Base-by-base conservation (phyloP, 2,113 vertebrate genomes). In the Ramphastos sulfuratus region DNA sequence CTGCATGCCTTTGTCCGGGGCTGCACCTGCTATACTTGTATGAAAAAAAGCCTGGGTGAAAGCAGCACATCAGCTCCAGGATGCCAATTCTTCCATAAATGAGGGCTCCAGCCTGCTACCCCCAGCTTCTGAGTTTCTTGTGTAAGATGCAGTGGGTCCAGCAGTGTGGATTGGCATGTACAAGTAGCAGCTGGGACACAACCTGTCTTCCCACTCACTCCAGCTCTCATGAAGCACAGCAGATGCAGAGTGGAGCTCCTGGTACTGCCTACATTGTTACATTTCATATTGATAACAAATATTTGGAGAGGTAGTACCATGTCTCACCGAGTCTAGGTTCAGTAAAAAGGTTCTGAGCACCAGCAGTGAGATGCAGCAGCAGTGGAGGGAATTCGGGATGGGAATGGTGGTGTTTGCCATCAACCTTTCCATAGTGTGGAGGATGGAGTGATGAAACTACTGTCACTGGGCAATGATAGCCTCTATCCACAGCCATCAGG, bases 81-180 rank as follows among this genome's bases (percentile, higher is more conserved):
- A 44, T 15, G 13, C 3, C 18, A 37, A 2, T 39, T 76, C 21
- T 71, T 87, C 52, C 30, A 44, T 11, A 66, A 76, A 33, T 3
- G 27, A 60, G 17, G 31, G 12, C 30, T 73, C 28, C 16, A 39
- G 30, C n/a, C n/a, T 55, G n/a, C 50, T 3, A 2, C 16, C 8
- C 27, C 13, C 11, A 39, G 7, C 25, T 5, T 7, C 31, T 44
- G 12, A 42, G 15, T 16, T 5, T 44, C 25, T 65, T 50, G 10
- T 56, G 11, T 25, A 42, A 84, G 58, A 25, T 59, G n/a, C 52
- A 44, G n/a, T 4, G 8, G 37, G 39, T n/a, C 69, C 70, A 18
- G 18, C 18, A 25, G 37, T 4, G 10, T 15, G 24, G 46, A 27
- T 1, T 64, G 23, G 11, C 2, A 0, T 4, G 7, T 42, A 7